Percentiles rank a stretch among this genome's conserved stretches.
Evolutionary conservation across 2,888 invertebrate genomes (phyloP).

Genomic region (Melinaea marsaeus): DNA sequence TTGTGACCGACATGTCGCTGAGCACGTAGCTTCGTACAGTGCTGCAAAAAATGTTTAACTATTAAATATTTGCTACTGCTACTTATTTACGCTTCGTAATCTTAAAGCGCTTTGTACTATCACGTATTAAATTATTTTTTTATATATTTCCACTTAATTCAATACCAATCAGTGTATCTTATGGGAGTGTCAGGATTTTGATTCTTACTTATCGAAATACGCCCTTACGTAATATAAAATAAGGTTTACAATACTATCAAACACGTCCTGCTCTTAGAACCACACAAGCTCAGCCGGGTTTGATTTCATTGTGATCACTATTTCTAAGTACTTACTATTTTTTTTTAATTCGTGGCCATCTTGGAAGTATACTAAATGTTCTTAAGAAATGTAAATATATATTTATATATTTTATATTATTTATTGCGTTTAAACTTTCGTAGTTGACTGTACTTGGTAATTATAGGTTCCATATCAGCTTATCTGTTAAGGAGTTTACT

Average conservation of each 20-base stretch:
- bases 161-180: too few species aligned
- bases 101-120: conserved; percentile 19
- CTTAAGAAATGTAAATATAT: too few species aligned
- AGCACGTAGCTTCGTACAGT: conserved; percentile 50
- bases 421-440: conserved; percentile 18
- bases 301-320: too few species aligned
- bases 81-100: conserved; percentile 6
- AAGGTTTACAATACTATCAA: too few species aligned
- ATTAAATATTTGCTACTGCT: conserved; percentile 19
- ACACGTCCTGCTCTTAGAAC: too few species aligned
- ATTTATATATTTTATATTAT: background rate
- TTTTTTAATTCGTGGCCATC: too few species aligned
- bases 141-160: background rate
- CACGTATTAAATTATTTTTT: conserved; percentile 13
- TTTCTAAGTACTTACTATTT: too few species aligned
- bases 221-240: too few species aligned
- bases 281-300: too few species aligned
- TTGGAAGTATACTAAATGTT: too few species aligned
- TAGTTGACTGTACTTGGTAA: conserved; percentile 34
- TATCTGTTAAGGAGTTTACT: conserved; percentile 58
- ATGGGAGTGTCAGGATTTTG: too few species aligned
- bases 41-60: conserved; percentile 23
- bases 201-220: too few species aligned
- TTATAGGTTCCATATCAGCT: conserved; percentile 39
- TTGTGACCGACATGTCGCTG: conserved; percentile 45